phyloP scores from a whole-genome alignment of 2,797 vertebrate genomes.

The Oreonectes daqikongensis region DNA sequence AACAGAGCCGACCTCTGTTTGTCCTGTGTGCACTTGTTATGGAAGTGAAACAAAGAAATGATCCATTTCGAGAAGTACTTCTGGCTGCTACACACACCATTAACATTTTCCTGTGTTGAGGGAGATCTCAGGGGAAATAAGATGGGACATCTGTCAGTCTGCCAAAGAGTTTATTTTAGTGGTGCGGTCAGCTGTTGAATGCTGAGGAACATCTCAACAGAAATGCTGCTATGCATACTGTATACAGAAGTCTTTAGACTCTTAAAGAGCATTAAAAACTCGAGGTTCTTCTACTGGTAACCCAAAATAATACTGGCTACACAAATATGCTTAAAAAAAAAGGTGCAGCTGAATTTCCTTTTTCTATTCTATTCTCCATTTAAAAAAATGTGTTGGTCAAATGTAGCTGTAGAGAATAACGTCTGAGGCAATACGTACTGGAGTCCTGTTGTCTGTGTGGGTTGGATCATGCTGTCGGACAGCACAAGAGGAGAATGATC shows the following conservation, averaged over 20 bases:
- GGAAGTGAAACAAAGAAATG: conserved; percentile 72
- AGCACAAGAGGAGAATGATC: not conserved
- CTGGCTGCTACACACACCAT: conserved; percentile 64
- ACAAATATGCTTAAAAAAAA: no score
- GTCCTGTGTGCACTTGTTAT: conserved; percentile 69
- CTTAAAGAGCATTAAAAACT: not conserved
- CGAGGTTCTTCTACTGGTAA: not conserved
- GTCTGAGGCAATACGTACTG: not conserved
- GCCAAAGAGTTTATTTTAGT: conserved; percentile 44
- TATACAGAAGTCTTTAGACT: not conserved
- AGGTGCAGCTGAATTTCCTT: no score
- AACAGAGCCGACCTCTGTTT: conserved; percentile 62
- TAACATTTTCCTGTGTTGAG: conserved; percentile 47
- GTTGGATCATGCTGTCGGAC: not conserved
- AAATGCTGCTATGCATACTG: not conserved
- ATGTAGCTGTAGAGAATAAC: not conserved
- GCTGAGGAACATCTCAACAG: not conserved
- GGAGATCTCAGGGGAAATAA: conserved; percentile 43
- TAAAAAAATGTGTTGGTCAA: not conserved
- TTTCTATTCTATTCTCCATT: not conserved
- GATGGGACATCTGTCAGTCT: conserved; percentile 49
- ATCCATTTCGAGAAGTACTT: conserved; percentile 70
- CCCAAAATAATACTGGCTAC: no score
- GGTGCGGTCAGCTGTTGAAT: conserved; percentile 5
- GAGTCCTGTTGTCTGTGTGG: conserved; percentile 15